phyloP scores from a whole-genome alignment of 2,888 invertebrate genomes.

The Polietes domitor region DNA sequence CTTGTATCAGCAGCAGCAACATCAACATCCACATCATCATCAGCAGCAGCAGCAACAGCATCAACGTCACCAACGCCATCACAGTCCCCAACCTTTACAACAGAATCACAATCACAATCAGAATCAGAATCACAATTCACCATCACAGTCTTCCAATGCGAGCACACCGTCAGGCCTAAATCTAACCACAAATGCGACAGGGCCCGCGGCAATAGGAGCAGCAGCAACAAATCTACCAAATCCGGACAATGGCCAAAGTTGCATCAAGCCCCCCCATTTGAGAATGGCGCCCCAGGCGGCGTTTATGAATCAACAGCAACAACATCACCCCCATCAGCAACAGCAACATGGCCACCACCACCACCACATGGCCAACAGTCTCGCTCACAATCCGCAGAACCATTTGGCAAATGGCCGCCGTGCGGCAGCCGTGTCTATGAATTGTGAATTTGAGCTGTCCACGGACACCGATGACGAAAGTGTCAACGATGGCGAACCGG shows the following conservation, averaged over 20 bases:
- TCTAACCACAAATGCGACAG: conserved; percentile 62
- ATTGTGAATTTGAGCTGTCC: conserved; percentile 84
- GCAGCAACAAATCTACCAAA: conserved; percentile 69
- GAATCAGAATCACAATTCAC: conserved; percentile 69
- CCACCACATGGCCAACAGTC: conserved; percentile 59
- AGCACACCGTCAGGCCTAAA: conserved; percentile 63
- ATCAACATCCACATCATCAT: no score
- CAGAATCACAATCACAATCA: conserved; percentile 54
- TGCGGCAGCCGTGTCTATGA: conserved; percentile 77
- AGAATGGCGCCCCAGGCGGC: conserved; percentile 51
- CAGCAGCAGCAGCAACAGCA: conserved; percentile 67
- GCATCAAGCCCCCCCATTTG: conserved; percentile 52
- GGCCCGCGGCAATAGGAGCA: conserved; percentile 64
- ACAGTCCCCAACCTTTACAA: conserved; percentile 67
- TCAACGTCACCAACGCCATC: conserved; percentile 69
- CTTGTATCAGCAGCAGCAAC: conserved; percentile 57
- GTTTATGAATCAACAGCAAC: conserved; percentile 57
- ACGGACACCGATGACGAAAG: conserved; percentile 89
- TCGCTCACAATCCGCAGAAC: conserved; percentile 48
- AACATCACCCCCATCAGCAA: conserved; percentile 74
- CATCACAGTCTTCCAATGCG: conserved; percentile 70
- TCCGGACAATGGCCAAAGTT: conserved; percentile 58
- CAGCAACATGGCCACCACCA: conserved; percentile 42
- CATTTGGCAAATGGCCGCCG: conserved; percentile 70
- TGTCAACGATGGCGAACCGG: conserved; percentile 79